These are phyloP conservation scores for Pocillopora verrucosa DNA, from an alignment of 64 coral and sea anemone genomes.

Conservation along the genomic window DNA sequence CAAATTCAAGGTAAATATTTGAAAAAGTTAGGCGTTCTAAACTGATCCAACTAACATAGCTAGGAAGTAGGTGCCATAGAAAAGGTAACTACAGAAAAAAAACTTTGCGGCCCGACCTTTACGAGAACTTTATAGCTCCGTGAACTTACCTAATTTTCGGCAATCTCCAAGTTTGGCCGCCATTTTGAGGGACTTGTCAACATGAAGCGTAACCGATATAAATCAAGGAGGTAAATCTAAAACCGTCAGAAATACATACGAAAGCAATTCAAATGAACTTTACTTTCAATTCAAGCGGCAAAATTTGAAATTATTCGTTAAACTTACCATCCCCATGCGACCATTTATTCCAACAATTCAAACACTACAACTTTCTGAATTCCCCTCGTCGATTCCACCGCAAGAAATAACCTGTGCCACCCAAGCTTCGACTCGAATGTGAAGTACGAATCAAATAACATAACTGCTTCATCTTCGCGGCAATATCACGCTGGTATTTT, in stretches of 20 bases:
- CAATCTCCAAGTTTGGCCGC: slow-evolving; percentile 1
- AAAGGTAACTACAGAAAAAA: not conserved
- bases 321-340: too few species aligned
- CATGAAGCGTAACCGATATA: slow-evolving; percentile 2
- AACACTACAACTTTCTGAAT: too few species aligned
- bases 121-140: not conserved
- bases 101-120: slow-evolving; percentile 6
- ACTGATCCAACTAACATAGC: slow-evolving; percentile 8
- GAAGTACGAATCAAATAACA: too few species aligned
- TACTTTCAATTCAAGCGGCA: too few species aligned
- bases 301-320: too few species aligned
- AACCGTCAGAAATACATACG: slow-evolving; percentile 12
- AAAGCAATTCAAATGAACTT: not conserved
- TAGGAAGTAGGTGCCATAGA: too few species aligned
- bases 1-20: slow-evolving; percentile 35
- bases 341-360: too few species aligned
- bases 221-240: slow-evolving; percentile 1
- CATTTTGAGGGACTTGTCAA: not conserved
- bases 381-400: too few species aligned
- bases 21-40: slow-evolving; percentile 32
- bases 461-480: too few species aligned
- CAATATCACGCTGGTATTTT: too few species aligned
- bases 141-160: slow-evolving; percentile 8
- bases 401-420: too few species aligned
- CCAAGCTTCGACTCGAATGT: too few species aligned